phyloP scores from a whole-genome alignment of 2,113 vertebrate genomes.

The Dolichotis patagonum region DNA sequence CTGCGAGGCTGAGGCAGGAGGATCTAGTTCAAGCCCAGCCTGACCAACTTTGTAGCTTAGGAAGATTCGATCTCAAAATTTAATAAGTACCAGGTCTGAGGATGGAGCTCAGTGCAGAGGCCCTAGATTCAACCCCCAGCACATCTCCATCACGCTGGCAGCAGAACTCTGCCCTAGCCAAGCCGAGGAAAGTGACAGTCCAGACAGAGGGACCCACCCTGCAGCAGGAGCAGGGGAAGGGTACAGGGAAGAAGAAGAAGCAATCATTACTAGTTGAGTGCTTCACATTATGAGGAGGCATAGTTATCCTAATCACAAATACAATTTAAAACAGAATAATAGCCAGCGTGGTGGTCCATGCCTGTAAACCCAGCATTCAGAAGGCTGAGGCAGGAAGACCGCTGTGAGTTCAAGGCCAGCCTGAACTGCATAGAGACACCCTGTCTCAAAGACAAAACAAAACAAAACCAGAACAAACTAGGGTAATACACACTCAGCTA shows the following conservation, averaged over 20 bases:
- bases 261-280: fast-evolving
- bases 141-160: fast-evolving
- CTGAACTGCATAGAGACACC: background rate
- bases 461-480: background rate
- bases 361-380: background rate
- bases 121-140: background rate
- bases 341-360: background rate
- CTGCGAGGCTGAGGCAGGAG: background rate
- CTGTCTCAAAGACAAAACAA: background rate
- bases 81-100: background rate
- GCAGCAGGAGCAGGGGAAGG: no score
- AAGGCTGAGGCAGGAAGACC: background rate
- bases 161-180: background rate
- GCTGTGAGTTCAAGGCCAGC: background rate
- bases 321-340: background rate
- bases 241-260: fast-evolving
- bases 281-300: background rate
- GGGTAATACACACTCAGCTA: background rate
- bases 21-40: background rate
- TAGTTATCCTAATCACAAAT: no score
- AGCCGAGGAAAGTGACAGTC: background rate
- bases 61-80: background rate
- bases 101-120: background rate
- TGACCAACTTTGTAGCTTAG: background rate
- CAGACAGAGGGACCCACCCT: no score